phyloP scores from a whole-genome alignment of 1,140 invertebrate genomes.

The Proctacanthus coquilletti region DNA sequence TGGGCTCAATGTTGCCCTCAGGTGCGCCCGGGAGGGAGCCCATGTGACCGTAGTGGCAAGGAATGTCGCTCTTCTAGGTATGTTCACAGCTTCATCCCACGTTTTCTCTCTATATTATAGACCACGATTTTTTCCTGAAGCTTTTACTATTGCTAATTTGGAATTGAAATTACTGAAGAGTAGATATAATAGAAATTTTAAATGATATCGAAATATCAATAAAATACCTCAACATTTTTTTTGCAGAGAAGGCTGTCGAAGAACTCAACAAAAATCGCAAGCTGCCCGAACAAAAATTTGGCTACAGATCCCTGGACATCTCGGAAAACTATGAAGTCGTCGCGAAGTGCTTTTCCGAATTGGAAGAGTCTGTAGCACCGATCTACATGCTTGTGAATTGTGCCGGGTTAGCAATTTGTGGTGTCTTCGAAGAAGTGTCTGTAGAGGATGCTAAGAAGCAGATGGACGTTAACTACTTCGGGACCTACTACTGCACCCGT shows the following conservation, averaged over 20 bases:
- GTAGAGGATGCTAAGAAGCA: conserved; percentile 51
- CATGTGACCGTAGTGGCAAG: conserved; percentile 82
- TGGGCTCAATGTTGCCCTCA: conserved; percentile 65
- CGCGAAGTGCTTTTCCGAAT: conserved; percentile 38
- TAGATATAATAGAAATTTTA: too few relatives aligned
- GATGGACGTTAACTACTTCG: conserved; percentile 56
- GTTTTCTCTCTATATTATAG: neutral
- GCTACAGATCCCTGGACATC: conserved; percentile 57
- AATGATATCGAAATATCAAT: too few relatives aligned
- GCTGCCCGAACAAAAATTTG: conserved; percentile 43
- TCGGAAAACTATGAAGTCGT: conserved; percentile 45
- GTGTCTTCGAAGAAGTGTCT: conserved; percentile 67
- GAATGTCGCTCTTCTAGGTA: too few relatives aligned
- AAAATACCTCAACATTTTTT: too few relatives aligned
- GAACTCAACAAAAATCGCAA: conserved; percentile 20
- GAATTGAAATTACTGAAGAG: too few relatives aligned
- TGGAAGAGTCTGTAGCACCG: conserved; percentile 50
- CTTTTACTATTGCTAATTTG: too few relatives aligned
- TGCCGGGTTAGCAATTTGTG: conserved; percentile 68
- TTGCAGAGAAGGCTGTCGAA: conserved; percentile 20
- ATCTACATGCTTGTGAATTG: conserved; percentile 85
- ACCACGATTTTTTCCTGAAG: too few relatives aligned
- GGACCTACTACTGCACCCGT: conserved; percentile 52
- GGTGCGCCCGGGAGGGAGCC: conserved; percentile 62
- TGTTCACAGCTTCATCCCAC: too few relatives aligned